Conservation (phyloP, 2,888 invertebrate genomes). For the Amphipyra tragopoginis region DNA sequence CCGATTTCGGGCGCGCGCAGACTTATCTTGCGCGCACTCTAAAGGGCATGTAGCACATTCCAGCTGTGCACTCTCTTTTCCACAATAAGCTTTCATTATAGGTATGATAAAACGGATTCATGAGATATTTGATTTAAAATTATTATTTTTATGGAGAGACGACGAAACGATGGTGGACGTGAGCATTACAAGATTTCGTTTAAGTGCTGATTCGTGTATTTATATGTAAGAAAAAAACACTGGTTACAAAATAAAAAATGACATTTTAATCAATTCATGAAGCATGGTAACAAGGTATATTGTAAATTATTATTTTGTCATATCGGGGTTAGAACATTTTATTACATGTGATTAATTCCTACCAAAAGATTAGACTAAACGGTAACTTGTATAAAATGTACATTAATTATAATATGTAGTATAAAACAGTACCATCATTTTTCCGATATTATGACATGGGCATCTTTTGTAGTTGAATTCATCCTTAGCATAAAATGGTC, state of each 20-base stretch:
- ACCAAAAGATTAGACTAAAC: constrained; percentile 87
- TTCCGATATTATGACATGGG: constrained; percentile 72
- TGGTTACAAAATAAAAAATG: constrained; percentile 88
- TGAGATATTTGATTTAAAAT: no score
- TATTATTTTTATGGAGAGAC: no score
- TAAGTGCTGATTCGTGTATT: no score
- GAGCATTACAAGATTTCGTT: no score
- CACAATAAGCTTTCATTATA: no score
- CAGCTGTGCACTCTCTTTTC: no score
- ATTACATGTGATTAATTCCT: constrained; percentile 84
- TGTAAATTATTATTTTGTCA: constrained; percentile 85
- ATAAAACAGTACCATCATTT: constrained; percentile 86
- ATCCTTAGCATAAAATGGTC: constrained; percentile 82
- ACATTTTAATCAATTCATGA: constrained; percentile 89
- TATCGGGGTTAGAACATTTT: constrained; percentile 85
- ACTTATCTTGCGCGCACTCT: no score
- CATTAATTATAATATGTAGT: constrained; percentile 79
- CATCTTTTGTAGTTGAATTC: constrained; percentile 80
- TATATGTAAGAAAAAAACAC: constrained; percentile 72
- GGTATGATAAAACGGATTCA: no score
- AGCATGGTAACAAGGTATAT: constrained; percentile 90
- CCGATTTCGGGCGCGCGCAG: no score
- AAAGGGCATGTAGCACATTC: no score
- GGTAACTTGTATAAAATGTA: constrained; percentile 90
- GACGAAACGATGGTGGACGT: no score